These are phyloP conservation scores for Lepus europaeus DNA, from an alignment of 2,113 vertebrate genomes.

Conservation along the genomic window DNA sequence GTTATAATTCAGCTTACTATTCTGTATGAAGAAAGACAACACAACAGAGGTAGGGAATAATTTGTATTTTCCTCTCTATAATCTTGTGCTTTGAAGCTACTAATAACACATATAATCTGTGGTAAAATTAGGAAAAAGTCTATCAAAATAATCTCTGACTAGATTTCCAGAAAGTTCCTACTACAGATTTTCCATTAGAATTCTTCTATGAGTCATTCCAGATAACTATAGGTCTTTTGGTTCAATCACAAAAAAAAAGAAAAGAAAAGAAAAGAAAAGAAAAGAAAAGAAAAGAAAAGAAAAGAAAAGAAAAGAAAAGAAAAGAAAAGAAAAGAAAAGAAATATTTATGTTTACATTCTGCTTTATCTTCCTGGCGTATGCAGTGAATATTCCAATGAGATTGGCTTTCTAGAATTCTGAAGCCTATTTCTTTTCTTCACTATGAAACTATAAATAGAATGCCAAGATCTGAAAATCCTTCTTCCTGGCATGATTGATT, in stretches of 20 bases:
- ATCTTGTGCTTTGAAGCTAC: background rate
- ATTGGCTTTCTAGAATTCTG: constrained; percentile 43
- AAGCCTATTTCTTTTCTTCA: constrained; percentile 70
- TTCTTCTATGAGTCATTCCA: constrained; percentile 6
- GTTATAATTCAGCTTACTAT: background rate
- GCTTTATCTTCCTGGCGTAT: constrained; percentile 67
- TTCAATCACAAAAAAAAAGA: background rate
- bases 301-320: background rate
- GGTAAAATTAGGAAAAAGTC: background rate
- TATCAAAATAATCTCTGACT: background rate
- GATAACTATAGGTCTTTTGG: constrained; percentile 16
- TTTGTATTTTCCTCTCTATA: background rate
- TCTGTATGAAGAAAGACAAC: background rate
- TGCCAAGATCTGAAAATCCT: constrained; percentile 68
- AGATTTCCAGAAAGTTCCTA: background rate
- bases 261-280: background rate
- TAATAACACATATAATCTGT: background rate
- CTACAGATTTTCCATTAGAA: background rate
- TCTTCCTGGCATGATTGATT: constrained; percentile 67
- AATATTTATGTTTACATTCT: constrained; percentile 62
- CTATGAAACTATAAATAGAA: constrained; percentile 72
- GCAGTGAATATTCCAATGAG: constrained; percentile 19
- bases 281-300: background rate
- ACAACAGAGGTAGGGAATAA: background rate
- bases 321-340: background rate